Conservation (phyloP, 2,113 vertebrate genomes). For the Diphyllodes magnificus region DNA sequence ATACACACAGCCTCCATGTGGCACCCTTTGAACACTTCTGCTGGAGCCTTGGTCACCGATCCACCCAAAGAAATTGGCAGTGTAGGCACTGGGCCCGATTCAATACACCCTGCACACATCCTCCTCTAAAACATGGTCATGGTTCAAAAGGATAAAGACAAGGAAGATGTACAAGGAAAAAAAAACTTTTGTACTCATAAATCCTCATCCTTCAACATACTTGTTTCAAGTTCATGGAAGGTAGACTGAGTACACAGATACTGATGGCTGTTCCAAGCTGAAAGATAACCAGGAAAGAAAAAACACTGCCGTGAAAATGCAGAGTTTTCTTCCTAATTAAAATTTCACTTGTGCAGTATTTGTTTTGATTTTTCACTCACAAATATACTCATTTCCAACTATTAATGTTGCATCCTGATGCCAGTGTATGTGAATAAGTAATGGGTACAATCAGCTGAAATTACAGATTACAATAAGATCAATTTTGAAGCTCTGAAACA, state of each 20-base stretch:
- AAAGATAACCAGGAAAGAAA: neutral
- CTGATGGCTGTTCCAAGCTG: neutral
- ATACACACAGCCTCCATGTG: neutral
- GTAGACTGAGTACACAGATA: neutral
- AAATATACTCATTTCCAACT: neutral
- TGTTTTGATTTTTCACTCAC: neutral
- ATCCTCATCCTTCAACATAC: neutral
- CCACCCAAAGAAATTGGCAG: neutral
- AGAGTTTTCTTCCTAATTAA: neutral
- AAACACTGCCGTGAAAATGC: neutral
- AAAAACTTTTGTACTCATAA: neutral
- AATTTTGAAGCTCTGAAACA: neutral
- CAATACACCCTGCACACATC: neutral
- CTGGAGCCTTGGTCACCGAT: accelerated
- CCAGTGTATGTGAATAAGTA: neutral
- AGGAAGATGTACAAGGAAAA: neutral
- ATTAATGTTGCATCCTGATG: neutral
- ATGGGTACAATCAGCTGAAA: neutral
- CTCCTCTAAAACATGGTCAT: neutral
- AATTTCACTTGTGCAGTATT: neutral
- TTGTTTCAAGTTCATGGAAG: neutral
- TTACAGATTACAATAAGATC: neutral
- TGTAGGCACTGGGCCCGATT: neutral
- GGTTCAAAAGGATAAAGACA: neutral
- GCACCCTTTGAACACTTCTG: neutral